A percentile compares a stretch with the other conserved stretches of the same genome.
Conservation (phyloP, 1,140 invertebrate genomes). For the Zaprionus ghesquierei region DNA sequence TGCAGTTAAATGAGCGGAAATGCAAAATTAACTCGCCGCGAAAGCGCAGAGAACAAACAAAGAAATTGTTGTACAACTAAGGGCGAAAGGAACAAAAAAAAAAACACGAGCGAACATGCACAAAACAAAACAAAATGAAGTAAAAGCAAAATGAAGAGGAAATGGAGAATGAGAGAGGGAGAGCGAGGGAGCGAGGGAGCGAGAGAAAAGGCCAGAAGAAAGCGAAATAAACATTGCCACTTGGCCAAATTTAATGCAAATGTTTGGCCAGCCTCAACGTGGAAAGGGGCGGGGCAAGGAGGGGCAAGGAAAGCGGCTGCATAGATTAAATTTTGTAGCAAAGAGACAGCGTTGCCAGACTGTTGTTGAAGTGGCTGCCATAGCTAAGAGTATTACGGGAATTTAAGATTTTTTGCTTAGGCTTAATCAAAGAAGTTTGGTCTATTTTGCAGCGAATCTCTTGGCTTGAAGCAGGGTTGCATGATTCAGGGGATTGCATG, state of each 20-base stretch:
- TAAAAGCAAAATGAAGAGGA: constrained; percentile 65
- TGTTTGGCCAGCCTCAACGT: constrained; percentile 62
- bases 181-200: not conserved
- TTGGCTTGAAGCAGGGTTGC: no score
- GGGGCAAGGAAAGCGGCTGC: constrained; percentile 12
- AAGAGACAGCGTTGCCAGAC: not conserved
- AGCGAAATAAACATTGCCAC: constrained; percentile 67
- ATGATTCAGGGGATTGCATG: no score
- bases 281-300: not conserved
- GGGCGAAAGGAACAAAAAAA: constrained; percentile 9
- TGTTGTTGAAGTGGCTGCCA: not conserved
- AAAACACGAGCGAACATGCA: not conserved
- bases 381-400: not conserved
- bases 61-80: constrained; percentile 71
- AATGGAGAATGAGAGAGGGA: constrained; percentile 49
- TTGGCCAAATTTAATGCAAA: constrained; percentile 76
- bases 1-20: constrained; percentile 79
- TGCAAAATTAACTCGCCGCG: constrained; percentile 79
- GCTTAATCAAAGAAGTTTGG: not conserved
- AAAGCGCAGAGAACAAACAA: constrained; percentile 71
- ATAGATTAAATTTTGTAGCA: constrained; percentile 22
- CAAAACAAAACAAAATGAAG: constrained; percentile 22
- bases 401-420: no score
- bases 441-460: not conserved
- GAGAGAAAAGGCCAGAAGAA: constrained; percentile 12